Base-by-base conservation (phyloP, 2,888 invertebrate genomes). In the Volucella zonaria region DNA sequence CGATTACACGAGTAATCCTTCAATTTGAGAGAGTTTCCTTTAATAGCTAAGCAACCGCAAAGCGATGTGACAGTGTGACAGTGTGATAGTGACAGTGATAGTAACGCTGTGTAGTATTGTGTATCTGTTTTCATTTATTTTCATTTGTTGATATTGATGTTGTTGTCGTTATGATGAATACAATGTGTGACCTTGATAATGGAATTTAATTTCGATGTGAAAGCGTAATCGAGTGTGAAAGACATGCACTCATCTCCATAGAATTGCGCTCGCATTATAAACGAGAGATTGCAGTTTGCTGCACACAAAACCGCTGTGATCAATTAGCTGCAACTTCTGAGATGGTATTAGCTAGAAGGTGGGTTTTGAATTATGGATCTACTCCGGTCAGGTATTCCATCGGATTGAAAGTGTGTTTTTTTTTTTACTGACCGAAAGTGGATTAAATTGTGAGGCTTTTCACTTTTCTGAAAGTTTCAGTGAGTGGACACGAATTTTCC, bases 261-360 rank as follows among this genome's bases (percentile, higher is more conserved):
- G 58, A 73, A 56, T 59, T 78, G 23, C 73, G 68, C 3, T 56
- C 61, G 31, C 31, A 18, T 31, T 10, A 10, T n/a, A n/a, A 14
- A 38, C 45, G 14, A 47, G 47, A 12, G 18, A 14, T 42, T 43
- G 18, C 49, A 15, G 18, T 51, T 31, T 45, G 45, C 45, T 47
- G 18, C 40, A 8, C 23, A 47, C 3, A 14, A 10, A 49, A 23
- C 18, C 15, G 15, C 31, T 31, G 49, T 42, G 9, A 45, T 18
- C 18, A 58, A 75, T 8, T 45, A 14, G 40, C 11, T 71, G 38
- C 61, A 62, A 42, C 31, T 31, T 31, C 31, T 67, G 56, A 75
- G 66, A 83, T 83, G 83, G 75, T 80, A 71, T 83, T 75, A 71
- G 54, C 76, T 1, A 66, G 83, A 70, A 83, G 83, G 83, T 83